Percentiles rank a stretch among this genome's conserved stretches.
Conservation (phyloP, 2,797 vertebrate species). For the Gymnothorax reevesii region DNA sequence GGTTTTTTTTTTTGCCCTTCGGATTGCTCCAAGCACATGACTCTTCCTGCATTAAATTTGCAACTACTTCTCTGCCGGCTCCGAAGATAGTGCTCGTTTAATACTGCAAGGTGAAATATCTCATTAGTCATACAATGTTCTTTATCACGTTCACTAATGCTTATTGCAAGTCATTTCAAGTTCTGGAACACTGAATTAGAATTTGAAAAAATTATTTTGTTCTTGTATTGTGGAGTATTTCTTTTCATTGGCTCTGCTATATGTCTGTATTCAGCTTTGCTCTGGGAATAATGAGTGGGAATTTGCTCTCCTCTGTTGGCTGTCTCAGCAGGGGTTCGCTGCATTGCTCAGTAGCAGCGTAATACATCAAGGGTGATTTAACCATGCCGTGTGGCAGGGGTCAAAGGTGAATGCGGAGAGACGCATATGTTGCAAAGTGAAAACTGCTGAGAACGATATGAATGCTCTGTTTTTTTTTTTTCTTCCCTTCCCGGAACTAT, state of each 20-base stretch:
- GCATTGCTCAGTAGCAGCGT: background rate
- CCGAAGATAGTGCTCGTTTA: background rate
- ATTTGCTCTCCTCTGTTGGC: background rate
- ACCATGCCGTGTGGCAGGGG: background rate
- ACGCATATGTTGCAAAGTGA: background rate
- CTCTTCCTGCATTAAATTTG: background rate
- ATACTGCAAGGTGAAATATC: background rate
- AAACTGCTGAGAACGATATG: background rate
- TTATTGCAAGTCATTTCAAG: too few species aligned
- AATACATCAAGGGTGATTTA: background rate
- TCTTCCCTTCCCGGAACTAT: too few species aligned
- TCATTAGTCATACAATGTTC: too few species aligned
- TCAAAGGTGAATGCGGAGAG: background rate
- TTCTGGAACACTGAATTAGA: too few species aligned
- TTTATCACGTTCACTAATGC: too few species aligned
- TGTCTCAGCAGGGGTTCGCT: background rate
- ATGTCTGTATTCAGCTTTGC: background rate
- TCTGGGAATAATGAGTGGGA: background rate
- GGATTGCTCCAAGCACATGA: background rate
- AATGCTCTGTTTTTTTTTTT: background rate
- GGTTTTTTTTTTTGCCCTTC: background rate
- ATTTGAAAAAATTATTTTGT: too few species aligned
- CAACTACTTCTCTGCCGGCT: background rate
- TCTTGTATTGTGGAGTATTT: too few species aligned
- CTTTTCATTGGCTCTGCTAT: background rate